phyloP scores from a whole-genome alignment of 2,113 vertebrate genomes.

The Gasterosteus aculeatus region DNA sequence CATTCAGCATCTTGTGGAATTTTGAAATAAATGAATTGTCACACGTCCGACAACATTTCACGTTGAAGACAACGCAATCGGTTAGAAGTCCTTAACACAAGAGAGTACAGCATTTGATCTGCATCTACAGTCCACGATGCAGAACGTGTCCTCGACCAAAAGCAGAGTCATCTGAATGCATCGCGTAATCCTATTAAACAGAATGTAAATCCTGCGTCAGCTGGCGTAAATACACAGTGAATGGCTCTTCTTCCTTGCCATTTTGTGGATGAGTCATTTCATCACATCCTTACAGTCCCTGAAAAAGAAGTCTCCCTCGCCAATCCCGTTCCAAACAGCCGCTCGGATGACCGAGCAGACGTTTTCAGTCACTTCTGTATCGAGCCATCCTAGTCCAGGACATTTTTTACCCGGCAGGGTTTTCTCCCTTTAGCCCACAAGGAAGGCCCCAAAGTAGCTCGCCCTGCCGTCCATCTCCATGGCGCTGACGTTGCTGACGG shows the following conservation, averaged over 20 bases:
- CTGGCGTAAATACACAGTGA: constrained; percentile 19
- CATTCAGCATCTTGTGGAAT: constrained; percentile 1
- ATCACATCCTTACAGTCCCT: neutral
- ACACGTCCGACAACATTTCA: constrained; percentile 3
- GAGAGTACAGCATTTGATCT: constrained; percentile 10
- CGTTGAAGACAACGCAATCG: neutral
- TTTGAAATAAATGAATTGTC: constrained; percentile 7
- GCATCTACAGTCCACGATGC: neutral
- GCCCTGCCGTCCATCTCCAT: constrained; percentile 90
- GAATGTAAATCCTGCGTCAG: constrained; percentile 4
- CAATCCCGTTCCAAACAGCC: constrained; percentile 10
- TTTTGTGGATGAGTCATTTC: neutral
- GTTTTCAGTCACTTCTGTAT: neutral
- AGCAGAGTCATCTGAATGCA: neutral
- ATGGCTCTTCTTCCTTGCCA: neutral
- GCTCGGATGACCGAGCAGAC: constrained; percentile 17
- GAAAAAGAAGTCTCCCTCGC: constrained; percentile 18
- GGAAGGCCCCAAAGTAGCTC: constrained; percentile 91
- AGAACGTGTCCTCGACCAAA: constrained; percentile 1
- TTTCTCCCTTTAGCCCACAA: constrained; percentile 78
- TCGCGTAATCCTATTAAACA: neutral
- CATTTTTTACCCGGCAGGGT: neutral
- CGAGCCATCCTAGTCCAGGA: constrained; percentile 18
- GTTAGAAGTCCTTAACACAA: constrained; percentile 1
- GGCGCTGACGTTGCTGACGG: constrained; percentile 85